Conservation (phyloP, 2,888 invertebrate species). For the Alsophila aescularia region DNA sequence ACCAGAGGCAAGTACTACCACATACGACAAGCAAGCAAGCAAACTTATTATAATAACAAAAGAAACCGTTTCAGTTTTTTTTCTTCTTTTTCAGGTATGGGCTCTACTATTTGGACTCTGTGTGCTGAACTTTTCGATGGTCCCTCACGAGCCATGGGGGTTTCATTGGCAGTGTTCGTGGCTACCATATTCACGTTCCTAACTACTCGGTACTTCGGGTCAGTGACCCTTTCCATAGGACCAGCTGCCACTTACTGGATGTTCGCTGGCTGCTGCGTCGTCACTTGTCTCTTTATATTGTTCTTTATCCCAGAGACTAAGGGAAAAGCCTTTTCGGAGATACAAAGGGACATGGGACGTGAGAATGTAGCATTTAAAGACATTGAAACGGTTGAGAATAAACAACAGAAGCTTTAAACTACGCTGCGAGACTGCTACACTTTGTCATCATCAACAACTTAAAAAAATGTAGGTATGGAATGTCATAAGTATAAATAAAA, state of each 20-base stretch:
- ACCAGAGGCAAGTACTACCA: too few species aligned
- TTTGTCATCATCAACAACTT: too few species aligned
- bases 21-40: too few species aligned
- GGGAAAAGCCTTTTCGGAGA: conserved; percentile 60
- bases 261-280: conserved; percentile 35
- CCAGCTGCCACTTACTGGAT: conserved; percentile 51
- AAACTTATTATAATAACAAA: too few species aligned
- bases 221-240: conserved; percentile 46
- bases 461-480: too few species aligned
- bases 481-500: too few species aligned
- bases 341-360: conserved; percentile 39
- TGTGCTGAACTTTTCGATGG: conserved; percentile 62
- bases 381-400: neutral
- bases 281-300: conserved; percentile 48
- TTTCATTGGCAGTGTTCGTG: conserved; percentile 32
- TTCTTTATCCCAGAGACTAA: conserved; percentile 65
- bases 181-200: conserved; percentile 6
- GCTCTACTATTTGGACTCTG: conserved; percentile 56
- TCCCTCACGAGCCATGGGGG: conserved; percentile 51
- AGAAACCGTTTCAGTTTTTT: neutral
- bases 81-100: conserved; percentile 51
- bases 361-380: neutral
- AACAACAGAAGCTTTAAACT: too few species aligned
- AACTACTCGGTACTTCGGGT: conserved; percentile 52
- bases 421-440: too few species aligned